A percentile compares a stretch with the other conserved stretches of the same genome.
phyloP scores from a whole-genome alignment of 2,113 vertebrate species.

The Caloenas nicobarica region DNA sequence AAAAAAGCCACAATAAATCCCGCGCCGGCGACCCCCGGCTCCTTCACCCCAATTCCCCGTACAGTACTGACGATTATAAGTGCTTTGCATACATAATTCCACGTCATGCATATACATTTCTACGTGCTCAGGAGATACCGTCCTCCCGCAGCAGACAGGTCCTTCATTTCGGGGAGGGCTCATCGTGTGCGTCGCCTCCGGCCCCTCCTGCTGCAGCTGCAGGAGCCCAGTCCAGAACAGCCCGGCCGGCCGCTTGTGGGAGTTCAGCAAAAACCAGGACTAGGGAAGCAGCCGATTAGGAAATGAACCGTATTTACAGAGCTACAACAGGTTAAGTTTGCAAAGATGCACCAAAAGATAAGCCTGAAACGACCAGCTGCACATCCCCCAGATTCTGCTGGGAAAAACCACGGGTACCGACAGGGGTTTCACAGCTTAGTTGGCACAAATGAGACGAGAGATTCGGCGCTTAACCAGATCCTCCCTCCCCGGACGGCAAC shows the following conservation, averaged over 20 bases:
- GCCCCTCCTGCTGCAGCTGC: neutral
- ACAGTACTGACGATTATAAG: conserved; percentile 15
- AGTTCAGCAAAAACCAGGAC: neutral
- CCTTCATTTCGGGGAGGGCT: conserved; percentile 22
- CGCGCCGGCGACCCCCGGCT: neutral
- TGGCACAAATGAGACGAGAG: neutral
- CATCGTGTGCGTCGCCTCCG: neutral
- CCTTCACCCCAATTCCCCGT: neutral
- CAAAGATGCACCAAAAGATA: neutral
- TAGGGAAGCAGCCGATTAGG: neutral
- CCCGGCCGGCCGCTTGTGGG: neutral
- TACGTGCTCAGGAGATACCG: neutral
- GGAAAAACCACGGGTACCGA: neutral
- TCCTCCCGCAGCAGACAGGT: neutral
- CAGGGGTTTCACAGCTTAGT: conserved; percentile 25
- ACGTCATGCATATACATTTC: neutral
- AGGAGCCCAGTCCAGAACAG: neutral
- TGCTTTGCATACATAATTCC: conserved; percentile 6
- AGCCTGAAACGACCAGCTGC: neutral
- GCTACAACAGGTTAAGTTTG: neutral
- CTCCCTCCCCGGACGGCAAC: neutral
- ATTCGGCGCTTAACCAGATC: neutral
- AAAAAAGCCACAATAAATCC: too few relatives aligned
- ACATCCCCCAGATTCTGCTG: neutral
- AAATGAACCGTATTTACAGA: conserved; percentile 40